Evolutionary conservation across 2,113 vertebrate genomes (phyloP), one percentile per base, ranked within the genome.

Genomic region (Sardina pilchardus): DNA sequence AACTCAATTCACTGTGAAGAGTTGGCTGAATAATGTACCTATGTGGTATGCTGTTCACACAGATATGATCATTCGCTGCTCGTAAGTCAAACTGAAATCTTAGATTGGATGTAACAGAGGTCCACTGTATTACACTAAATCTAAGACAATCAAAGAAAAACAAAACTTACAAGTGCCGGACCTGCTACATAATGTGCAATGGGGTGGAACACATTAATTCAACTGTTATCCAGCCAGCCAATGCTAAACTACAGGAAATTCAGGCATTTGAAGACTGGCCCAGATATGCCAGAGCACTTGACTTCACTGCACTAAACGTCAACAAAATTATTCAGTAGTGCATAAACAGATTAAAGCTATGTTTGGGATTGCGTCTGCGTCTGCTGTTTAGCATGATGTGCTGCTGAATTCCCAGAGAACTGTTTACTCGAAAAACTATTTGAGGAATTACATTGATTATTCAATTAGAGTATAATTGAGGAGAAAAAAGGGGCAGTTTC

Each of bases 281-380:
- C 36, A 12, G 71, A 36, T 78, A 16, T 14, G 34, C 71, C 10
- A 71, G 16, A 71, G 63, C 63, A 71, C 14, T 78, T 78, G 9
- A 78, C 71, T 36, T 78, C 34, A 78, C 19, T 7, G 6, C 21
- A 24, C 53, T 59, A 59, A 59, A 59, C 34, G 6, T 78, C 85
- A 86, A 82, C 85, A 75, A 82, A 82, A 81, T 67, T 45, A 44
- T 81, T 82, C 67, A 67, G 24, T 45, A 48, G 26, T 39, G 21
- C 45, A 36, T 78, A 63, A 81, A 85, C 50, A 81, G 81, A 67
- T 86, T 86, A 71, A 86, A 71, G 81, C 39, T 45, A 47, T 78
- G 34, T 75, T 86, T 85, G 75, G 42, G 75, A 75, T 84, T 53
- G 44, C 19, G 39, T 63, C 34, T 78, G 71, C 71, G 39, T 78